Evolutionary conservation across 2,888 invertebrate species (phyloP).

Genomic region (Scaptomyza caliginosa): DNA sequence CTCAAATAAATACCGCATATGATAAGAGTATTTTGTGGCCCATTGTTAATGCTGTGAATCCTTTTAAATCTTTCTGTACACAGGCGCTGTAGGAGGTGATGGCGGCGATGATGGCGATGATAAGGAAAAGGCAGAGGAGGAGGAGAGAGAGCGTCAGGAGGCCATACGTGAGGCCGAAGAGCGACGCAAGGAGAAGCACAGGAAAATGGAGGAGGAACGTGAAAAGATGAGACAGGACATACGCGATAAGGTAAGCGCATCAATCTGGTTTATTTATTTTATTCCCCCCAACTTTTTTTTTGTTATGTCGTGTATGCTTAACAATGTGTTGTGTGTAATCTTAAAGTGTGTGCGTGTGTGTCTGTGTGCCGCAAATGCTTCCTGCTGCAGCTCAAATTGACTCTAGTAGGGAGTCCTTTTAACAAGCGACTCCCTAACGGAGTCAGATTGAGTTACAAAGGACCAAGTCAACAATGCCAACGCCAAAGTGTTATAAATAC

Average conservation of each 20-base stretch:
- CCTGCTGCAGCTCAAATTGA: conserved; percentile 95
- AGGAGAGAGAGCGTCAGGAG: conserved; percentile 98
- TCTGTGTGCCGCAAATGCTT: conserved; percentile 21
- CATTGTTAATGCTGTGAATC: conserved; percentile 5
- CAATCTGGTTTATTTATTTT: background rate
- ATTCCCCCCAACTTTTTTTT: background rate
- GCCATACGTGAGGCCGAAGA: conserved; percentile 99
- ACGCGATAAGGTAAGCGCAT: conserved; percentile 95
- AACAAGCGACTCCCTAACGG: conserved; percentile 97
- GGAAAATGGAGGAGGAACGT: conserved; percentile 99
- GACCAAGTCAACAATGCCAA: conserved; percentile 85
- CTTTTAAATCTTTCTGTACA: conserved; percentile 82
- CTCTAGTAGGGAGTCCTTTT: conserved; percentile 99
- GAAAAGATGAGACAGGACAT: conserved; percentile 99
- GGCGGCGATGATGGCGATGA: conserved; percentile 96
- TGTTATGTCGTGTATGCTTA: background rate
- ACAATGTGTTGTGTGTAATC: conserved; percentile 6
- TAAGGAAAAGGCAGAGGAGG: conserved; percentile 99
- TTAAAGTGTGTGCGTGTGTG: conserved; percentile 6
- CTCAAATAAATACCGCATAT: background rate
- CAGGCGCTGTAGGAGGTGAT: conserved; percentile 96
- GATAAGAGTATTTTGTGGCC: background rate
- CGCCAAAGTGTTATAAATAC: conserved; percentile 28
- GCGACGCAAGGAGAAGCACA: conserved; percentile 99
- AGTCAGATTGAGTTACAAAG: conserved; percentile 98